Evolutionary conservation across 2,113 vertebrate genomes (phyloP).

Genomic region (Candoia aspera): DNA sequence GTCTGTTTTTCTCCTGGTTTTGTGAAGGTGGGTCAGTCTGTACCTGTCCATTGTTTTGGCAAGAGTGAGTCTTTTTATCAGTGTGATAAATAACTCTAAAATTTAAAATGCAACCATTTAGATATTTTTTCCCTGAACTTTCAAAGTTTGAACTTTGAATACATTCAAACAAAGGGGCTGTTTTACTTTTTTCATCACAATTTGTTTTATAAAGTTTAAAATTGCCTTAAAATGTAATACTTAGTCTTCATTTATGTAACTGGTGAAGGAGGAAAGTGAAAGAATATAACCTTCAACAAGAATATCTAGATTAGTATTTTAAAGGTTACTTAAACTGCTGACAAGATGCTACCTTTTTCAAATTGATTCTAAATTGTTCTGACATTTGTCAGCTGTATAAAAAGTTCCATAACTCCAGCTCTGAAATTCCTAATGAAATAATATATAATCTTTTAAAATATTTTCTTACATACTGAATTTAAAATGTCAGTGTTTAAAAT

Average conservation of each 20-base stretch:
- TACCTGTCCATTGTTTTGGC: too few relatives aligned
- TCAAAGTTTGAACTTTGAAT: neutral
- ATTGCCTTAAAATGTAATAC: neutral
- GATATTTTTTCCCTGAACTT: too few relatives aligned
- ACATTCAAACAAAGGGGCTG: neutral
- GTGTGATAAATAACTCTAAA: too few relatives aligned
- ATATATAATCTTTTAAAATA: constrained; percentile 5
- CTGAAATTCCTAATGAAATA: constrained; percentile 5
- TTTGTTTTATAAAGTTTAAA: neutral
- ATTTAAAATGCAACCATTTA: too few relatives aligned
- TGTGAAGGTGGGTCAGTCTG: too few relatives aligned
- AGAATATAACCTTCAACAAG: neutral
- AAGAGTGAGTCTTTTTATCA: too few relatives aligned
- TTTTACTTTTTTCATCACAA: neutral
- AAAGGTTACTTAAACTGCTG: neutral
- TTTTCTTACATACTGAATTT: constrained; percentile 16
- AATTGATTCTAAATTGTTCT: constrained; percentile 1
- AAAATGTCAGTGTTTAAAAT: constrained; percentile 1
- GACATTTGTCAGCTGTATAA: neutral
- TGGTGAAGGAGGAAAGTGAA: neutral
- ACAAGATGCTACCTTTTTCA: neutral
- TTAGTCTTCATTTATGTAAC: neutral
- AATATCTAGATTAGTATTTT: neutral
- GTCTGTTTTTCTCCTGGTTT: too few relatives aligned
- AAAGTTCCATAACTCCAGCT: neutral